A percentile compares a stretch with the other conserved stretches of the same genome.
Conservation (phyloP, 2,888 invertebrate genomes). For the Thumatha senex region DNA sequence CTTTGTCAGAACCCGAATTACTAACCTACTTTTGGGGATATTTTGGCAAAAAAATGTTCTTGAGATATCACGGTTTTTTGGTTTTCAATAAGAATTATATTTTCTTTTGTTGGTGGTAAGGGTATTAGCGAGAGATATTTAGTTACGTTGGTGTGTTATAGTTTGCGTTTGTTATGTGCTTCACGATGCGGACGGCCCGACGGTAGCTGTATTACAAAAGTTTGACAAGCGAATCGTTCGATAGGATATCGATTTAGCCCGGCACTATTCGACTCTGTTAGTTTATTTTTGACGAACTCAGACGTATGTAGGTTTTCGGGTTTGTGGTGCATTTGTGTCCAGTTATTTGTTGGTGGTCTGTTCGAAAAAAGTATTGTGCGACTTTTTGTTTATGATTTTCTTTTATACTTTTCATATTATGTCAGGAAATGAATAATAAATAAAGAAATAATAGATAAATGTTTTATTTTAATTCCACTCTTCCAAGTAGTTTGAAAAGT, state of each 20-base stretch:
- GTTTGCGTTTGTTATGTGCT: slow-evolving; percentile 32
- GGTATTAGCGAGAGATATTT: slow-evolving; percentile 67
- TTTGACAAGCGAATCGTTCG: slow-evolving; percentile 67
- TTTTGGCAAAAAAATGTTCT: slow-evolving; percentile 64
- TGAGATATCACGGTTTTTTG: slow-evolving; percentile 77
- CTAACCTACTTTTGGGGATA: slow-evolving; percentile 82
- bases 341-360: slow-evolving; percentile 62
- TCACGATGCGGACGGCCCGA: slow-evolving; percentile 27
- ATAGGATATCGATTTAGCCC: slow-evolving; percentile 72
- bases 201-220: slow-evolving; percentile 67
- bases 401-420: slow-evolving; percentile 57
- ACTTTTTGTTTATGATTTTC: slow-evolving; percentile 50
- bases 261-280: slow-evolving; percentile 57
- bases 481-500: too few species aligned
- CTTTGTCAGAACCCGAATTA: slow-evolving; percentile 75
- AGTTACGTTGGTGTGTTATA: slow-evolving; percentile 47
- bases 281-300: slow-evolving; percentile 68
- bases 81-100: slow-evolving; percentile 72
- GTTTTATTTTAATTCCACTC: too few species aligned
- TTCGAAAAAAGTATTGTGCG: slow-evolving; percentile 50
- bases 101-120: slow-evolving; percentile 66
- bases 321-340: slow-evolving; percentile 70
- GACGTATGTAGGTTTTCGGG: slow-evolving; percentile 78
- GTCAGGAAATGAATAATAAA: slow-evolving; percentile 40
- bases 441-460: background rate